Percentiles rank a stretch among this genome's conserved stretches.
phyloP scores from a whole-genome alignment of 2,113 vertebrate species.

The Carlito syrichta region DNA sequence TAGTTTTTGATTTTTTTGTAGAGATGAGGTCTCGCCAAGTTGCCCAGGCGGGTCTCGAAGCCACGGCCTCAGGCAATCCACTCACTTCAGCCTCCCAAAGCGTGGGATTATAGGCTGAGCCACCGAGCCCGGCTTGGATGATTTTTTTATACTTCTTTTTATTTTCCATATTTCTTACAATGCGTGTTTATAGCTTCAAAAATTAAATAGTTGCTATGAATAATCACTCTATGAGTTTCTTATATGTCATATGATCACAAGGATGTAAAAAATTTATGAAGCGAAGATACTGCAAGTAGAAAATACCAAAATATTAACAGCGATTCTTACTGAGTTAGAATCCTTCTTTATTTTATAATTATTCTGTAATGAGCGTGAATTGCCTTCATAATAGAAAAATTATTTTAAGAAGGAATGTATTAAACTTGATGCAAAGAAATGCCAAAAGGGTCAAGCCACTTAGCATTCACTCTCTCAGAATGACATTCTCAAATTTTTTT shows the following conservation, averaged over 20 bases:
- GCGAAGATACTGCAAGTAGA: conserved; percentile 20
- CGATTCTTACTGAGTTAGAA: conserved; percentile 24
- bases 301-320: conserved; percentile 52
- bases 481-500: conserved; percentile 56
- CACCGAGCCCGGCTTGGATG: no score
- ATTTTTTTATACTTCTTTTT: conserved; percentile 26
- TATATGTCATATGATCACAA: not conserved
- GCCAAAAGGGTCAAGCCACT: conserved; percentile 46
- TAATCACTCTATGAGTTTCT: not conserved
- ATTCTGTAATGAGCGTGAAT: conserved; percentile 39
- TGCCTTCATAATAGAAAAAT: conserved; percentile 46
- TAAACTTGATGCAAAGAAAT: conserved; percentile 67
- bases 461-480: conserved; percentile 43
- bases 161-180: not conserved
- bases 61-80: no score
- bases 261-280: conserved; percentile 43
- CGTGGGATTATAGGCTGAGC: no score
- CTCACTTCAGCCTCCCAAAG: no score
- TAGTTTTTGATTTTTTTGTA: no score
- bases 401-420: conserved; percentile 66
- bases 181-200: conserved; percentile 30
- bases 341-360: conserved; percentile 39
- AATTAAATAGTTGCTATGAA: conserved; percentile 37
- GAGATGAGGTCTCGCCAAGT: no score
- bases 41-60: no score